Evolutionary conservation across 1,140 invertebrate genomes (phyloP), one percentile per base, ranked within the genome.

Genomic region (Halesus radiatus): DNA sequence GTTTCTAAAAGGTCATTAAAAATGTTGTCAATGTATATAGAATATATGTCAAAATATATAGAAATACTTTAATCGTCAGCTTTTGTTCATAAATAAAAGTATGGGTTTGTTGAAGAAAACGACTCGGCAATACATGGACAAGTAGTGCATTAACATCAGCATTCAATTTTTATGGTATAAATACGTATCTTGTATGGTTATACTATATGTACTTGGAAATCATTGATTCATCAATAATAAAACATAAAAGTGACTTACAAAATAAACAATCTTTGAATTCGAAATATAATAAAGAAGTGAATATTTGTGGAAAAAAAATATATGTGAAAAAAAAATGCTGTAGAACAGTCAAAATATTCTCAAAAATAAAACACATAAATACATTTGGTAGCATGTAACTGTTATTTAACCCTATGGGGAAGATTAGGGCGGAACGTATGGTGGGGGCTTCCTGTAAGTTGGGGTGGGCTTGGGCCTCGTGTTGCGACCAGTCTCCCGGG

Each of bases 351-450:
- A 56, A 37, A 23, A 54, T 54, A 29, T 74, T 54, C 53, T 74
- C 70, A 53, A 74, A 74, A 74, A 74, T 3, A 62, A 45, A 74
- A 74, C 3, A 62, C 22, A 23, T 76, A 76, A 76, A 45, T 76
- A 76, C n/a, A 76, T 62, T 76, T 76, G 58, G 58, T 76, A 76
- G 54, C 26, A 18, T 74, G 72, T 76, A 62, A 76, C 23, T 76
- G 29, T 60, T 60, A 15, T 20, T 62, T 62, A 60, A 58, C 32
- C 29, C 20, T 74, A 13, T 5, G 5, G 7, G 50, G 16, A 74
- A 29, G 45, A 88, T 96, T 97, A 97, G 90, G 96, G 96, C 76
- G 96, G 96, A 80, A 97, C 96, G 87, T 98, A 98, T 18, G 96
- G 96, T 78, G 96, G 96, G 53, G 96, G 96, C 89, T 96, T 96